phyloP scores from a whole-genome alignment of 2,113 vertebrate genomes.

The Toxotes chatareus region DNA sequence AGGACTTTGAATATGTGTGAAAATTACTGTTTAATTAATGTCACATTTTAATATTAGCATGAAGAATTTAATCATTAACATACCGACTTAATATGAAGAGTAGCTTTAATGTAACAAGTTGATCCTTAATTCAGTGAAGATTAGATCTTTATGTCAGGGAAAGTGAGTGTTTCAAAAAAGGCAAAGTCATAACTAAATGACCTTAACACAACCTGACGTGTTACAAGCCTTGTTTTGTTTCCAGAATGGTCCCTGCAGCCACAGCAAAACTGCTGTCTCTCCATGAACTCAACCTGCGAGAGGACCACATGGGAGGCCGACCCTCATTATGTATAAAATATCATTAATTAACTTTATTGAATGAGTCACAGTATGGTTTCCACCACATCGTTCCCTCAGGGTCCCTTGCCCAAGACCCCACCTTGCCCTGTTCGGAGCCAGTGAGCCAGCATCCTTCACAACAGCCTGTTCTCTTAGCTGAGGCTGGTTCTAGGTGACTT shows the following conservation, averaged over 20 bases:
- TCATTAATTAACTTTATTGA: slow-evolving; percentile 81
- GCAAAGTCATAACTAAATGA: slow-evolving; percentile 57
- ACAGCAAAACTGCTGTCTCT: slow-evolving; percentile 61
- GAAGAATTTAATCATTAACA: background rate
- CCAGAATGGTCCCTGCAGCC: slow-evolving; percentile 56
- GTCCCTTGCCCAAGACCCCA: slow-evolving; percentile 73
- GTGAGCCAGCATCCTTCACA: slow-evolving; percentile 66
- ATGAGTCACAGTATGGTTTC: slow-evolving; percentile 69
- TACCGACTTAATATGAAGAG: background rate
- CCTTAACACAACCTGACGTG: slow-evolving; percentile 48
- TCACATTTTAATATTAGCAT: background rate
- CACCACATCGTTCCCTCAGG: slow-evolving; percentile 64
- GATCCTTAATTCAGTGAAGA: background rate
- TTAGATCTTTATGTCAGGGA: background rate
- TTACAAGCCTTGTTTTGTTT: slow-evolving; percentile 52
- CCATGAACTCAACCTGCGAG: slow-evolving; percentile 60
- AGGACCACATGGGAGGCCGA: slow-evolving; percentile 56
- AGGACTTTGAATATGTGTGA: background rate
- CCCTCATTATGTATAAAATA: slow-evolving; percentile 77
- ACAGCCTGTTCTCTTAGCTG: slow-evolving; percentile 30
- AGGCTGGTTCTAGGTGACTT: slow-evolving; percentile 67
- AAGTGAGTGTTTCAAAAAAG: slow-evolving; percentile 10
- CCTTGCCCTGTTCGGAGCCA: slow-evolving; percentile 71
- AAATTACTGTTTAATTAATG: background rate
- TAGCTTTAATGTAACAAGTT: background rate